phyloP scores from a whole-genome alignment of 2,888 invertebrate species.

The Drosophila niveifrons region DNA sequence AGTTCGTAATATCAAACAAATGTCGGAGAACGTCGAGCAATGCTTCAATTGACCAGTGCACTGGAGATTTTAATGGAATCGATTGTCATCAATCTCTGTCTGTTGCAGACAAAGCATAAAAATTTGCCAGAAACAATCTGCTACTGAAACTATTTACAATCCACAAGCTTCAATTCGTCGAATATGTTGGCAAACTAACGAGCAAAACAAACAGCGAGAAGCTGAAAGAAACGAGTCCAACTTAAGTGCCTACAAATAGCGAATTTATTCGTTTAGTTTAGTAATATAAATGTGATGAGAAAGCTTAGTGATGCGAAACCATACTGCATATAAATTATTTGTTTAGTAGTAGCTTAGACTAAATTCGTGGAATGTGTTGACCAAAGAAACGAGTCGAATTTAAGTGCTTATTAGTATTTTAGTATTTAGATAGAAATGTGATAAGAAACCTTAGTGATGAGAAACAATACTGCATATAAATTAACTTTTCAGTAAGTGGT shows the following conservation, averaged over 20 bases:
- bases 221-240: constrained; percentile 7
- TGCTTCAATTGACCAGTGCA: constrained; percentile 41
- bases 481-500: no score
- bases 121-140: constrained; percentile 17
- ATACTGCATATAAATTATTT: no score
- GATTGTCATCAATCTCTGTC: constrained; percentile 50
- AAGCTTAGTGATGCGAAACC: no score
- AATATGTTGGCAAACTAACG: not conserved
- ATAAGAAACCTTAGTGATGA: no score
- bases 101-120: constrained; percentile 34
- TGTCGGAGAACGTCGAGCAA: constrained; percentile 13
- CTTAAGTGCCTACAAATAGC: not conserved
- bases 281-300: no score
- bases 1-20: constrained; percentile 9
- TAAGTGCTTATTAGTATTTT: no score
- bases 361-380: no score
- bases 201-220: constrained; percentile 4
- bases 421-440: no score
- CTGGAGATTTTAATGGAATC: constrained; percentile 36
- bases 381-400: no score
- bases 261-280: no score
- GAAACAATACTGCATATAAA: no score
- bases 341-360: no score
- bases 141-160: constrained; percentile 4
- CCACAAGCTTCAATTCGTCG: not conserved